Conservation (phyloP, 2,888 invertebrate species). For the Microctonus hyperodae region DNA sequence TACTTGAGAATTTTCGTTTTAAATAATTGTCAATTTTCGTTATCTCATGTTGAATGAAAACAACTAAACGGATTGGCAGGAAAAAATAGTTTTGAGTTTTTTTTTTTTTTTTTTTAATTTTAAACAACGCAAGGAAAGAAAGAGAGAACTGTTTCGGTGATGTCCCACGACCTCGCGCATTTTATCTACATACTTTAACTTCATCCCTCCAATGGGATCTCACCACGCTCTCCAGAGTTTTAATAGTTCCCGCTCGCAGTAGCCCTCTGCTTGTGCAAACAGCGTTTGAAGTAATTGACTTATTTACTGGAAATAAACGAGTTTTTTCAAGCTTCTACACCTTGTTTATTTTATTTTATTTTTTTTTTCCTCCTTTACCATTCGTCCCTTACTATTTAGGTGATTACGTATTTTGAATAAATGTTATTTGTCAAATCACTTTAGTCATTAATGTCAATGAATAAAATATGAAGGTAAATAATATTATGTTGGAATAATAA, state of each 20-base stretch:
- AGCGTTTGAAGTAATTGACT: conserved; percentile 30
- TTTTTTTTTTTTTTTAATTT: not conserved
- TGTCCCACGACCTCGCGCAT: conserved; percentile 9
- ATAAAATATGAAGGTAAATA: not conserved
- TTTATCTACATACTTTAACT: conserved; percentile 33
- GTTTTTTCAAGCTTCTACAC: conserved; percentile 8
- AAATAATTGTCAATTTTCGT: not conserved
- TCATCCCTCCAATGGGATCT: conserved; percentile 27
- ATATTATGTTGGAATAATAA: not conserved
- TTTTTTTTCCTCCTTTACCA: not conserved
- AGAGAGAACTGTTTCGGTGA: conserved; percentile 18
- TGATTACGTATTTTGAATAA: not conserved
- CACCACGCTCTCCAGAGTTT: conserved; percentile 35
- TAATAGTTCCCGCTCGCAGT: conserved; percentile 33
- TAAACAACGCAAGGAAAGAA: conserved; percentile 5
- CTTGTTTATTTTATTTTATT: conserved; percentile 6
- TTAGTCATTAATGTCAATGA: not conserved
- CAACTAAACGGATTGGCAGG: not conserved
- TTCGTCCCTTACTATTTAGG: not conserved
- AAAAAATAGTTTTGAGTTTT: not conserved
- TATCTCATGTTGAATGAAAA: not conserved
- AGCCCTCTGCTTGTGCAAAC: conserved; percentile 23
- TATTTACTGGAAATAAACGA: conserved; percentile 25
- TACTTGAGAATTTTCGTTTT: no score
- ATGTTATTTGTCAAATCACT: not conserved